These are phyloP conservation scores for Paraescarpia echinospica DNA, from an alignment of 1,140 invertebrate species.

Conservation along the genomic window DNA sequence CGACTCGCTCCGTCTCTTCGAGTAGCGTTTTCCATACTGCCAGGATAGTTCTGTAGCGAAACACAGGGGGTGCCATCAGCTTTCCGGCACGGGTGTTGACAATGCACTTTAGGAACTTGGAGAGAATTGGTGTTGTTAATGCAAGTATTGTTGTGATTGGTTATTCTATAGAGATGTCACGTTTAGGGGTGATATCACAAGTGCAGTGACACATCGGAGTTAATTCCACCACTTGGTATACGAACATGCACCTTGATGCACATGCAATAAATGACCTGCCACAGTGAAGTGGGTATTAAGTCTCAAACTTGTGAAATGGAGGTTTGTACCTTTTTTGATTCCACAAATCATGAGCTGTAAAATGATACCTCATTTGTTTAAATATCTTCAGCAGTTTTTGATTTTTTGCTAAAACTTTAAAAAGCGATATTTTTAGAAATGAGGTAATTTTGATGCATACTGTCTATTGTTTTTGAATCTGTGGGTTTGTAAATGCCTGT, in stretches of 20 bases:
- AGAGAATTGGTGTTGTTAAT: neutral
- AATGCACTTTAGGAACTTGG: slow-evolving; percentile 6
- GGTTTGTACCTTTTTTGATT: too few relatives aligned
- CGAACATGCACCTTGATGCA: neutral
- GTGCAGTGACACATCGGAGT: neutral
- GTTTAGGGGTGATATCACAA: neutral
- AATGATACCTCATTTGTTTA: too few relatives aligned
- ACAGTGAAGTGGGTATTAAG: too few relatives aligned
- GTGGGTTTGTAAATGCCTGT: too few relatives aligned
- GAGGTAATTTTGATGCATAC: too few relatives aligned
- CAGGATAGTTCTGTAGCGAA: slow-evolving; percentile 84
- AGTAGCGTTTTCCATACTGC: slow-evolving; percentile 92
- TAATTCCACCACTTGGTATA: neutral
- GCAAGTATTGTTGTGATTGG: neutral
- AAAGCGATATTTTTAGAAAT: too few relatives aligned
- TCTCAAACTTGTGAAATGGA: too few relatives aligned
- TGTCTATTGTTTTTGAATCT: too few relatives aligned
- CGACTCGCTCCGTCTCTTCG: slow-evolving; percentile 92
- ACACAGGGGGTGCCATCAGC: slow-evolving; percentile 10
- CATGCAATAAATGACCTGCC: too few relatives aligned
- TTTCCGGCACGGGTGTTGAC: neutral
- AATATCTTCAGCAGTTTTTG: too few relatives aligned
- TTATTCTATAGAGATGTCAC: neutral
- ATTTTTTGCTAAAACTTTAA: too few relatives aligned
- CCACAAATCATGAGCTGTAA: too few relatives aligned